Evolutionary conservation across 1,140 invertebrate species (phyloP).

Genomic region (Panulirus ornatus): DNA sequence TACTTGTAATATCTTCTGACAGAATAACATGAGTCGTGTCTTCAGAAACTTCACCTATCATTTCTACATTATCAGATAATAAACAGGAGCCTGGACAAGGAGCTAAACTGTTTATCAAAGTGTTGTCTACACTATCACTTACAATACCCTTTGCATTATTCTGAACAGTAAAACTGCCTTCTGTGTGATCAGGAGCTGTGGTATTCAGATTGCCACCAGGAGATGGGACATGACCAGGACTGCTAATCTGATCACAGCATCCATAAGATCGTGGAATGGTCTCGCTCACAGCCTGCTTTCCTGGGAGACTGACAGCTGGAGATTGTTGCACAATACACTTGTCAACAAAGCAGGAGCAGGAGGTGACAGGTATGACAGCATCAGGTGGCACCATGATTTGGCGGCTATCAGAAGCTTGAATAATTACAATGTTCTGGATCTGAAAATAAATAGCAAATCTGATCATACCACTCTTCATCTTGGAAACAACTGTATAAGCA

Average conservation of each 20-base stretch:
- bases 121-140: not conserved
- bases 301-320: not conserved
- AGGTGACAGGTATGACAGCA: not conserved
- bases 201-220: not conserved
- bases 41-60: not conserved
- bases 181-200: not conserved
- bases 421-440: constrained; percentile 41
- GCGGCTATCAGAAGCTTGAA: not conserved
- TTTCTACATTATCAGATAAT: not conserved
- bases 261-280: not conserved
- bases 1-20: not conserved
- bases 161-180: not conserved
- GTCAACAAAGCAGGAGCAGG: not conserved
- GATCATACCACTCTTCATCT: too few species aligned
- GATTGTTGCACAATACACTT: not conserved
- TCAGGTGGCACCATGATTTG: not conserved
- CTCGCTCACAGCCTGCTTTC: not conserved
- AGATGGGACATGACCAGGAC: not conserved
- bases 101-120: not conserved
- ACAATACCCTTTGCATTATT: not conserved
- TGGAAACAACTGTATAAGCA: too few species aligned
- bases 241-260: not conserved
- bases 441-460: constrained; percentile 9
- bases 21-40: not conserved
- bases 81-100: not conserved